These are phyloP conservation scores for Okapia johnstoni DNA, from an alignment of 2,113 vertebrate genomes.

Conservation along the genomic window DNA sequence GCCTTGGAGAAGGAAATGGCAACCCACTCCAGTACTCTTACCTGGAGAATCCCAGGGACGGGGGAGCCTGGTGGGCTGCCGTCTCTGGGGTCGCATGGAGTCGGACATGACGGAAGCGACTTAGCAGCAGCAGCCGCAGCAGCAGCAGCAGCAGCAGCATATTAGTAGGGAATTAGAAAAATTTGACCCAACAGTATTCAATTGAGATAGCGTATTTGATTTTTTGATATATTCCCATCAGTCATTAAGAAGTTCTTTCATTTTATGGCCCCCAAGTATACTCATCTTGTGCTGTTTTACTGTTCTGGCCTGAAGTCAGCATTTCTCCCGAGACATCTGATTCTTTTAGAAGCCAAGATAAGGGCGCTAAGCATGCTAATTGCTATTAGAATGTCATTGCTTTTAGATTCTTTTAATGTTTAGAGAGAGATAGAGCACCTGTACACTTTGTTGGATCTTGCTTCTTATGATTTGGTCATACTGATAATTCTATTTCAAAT, in stretches of 20 bases:
- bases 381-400: not conserved
- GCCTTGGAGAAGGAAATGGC: no score
- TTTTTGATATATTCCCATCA: not conserved
- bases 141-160: no score
- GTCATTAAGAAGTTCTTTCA: not conserved
- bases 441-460: not conserved
- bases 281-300: not conserved
- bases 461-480: not conserved
- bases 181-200: not conserved
- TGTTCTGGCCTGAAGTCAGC: not conserved
- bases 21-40: no score
- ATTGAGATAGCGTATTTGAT: not conserved
- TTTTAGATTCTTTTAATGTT: not conserved
- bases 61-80: no score
- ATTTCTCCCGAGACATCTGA: not conserved
- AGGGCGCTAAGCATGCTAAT: not conserved
- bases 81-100: no score
- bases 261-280: not conserved
- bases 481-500: not conserved
- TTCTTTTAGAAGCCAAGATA: not conserved
- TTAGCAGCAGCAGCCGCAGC: no score
- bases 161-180: not conserved
- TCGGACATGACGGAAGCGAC: no score
- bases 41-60: no score
- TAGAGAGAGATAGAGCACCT: not conserved